Percentiles rank a stretch among this genome's conserved stretches.
Conservation (phyloP, 2,888 invertebrate genomes). For the Amblyjoppa proteus region DNA sequence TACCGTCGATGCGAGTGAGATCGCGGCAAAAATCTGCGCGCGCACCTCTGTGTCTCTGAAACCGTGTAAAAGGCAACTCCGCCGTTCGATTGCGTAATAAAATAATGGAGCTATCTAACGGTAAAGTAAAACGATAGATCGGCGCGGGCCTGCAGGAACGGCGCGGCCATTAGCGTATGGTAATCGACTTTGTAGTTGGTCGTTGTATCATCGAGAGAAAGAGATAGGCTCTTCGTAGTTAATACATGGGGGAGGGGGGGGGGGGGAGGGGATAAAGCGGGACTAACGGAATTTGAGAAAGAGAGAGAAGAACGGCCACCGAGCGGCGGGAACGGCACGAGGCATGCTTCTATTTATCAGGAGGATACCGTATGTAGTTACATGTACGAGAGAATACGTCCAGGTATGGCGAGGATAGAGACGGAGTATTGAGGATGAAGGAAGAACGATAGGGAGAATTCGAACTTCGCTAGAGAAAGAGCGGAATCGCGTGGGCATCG, state of each 20-base stretch:
- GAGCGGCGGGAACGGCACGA: constrained; percentile 45
- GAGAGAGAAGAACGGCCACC: constrained; percentile 56
- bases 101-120: constrained; percentile 71
- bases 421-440: constrained; percentile 34
- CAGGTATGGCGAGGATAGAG: constrained; percentile 18
- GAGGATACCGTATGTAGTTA: constrained; percentile 53
- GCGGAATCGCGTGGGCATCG: constrained; percentile 25
- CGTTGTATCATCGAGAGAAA: constrained; percentile 67
- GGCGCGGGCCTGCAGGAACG: constrained; percentile 54
- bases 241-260: background rate
- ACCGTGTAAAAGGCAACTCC: constrained; percentile 47
- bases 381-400: constrained; percentile 5
- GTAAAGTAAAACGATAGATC: constrained; percentile 69
- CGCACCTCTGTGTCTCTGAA: background rate
- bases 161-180: constrained; percentile 70
- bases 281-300: constrained; percentile 71
- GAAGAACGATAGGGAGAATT: background rate
- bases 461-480: constrained; percentile 19
- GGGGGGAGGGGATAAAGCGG: constrained; percentile 18
- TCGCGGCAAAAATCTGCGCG: constrained; percentile 30
- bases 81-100: constrained; percentile 67
- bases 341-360: constrained; percentile 67
- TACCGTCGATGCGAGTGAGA: constrained; percentile 38
- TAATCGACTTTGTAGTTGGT: constrained; percentile 71
- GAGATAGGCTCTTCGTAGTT: constrained; percentile 36